phyloP scores from a whole-genome alignment of 2,888 invertebrate species.

The Drosophila emarginata region DNA sequence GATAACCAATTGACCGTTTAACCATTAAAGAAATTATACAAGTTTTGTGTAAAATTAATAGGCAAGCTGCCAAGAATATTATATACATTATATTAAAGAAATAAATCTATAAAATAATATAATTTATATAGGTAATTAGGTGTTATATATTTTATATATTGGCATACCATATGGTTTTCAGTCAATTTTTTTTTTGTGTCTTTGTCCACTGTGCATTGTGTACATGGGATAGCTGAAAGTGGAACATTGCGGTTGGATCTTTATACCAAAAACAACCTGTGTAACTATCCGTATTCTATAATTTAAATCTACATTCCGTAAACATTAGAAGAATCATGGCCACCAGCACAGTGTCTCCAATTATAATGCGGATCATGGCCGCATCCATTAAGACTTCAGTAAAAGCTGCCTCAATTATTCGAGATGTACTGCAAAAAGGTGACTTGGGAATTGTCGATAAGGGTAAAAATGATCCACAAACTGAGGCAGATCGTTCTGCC shows the following conservation, averaged over 20 bases:
- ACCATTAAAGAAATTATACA: not conserved
- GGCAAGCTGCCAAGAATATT: no score
- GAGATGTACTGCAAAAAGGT: slow-evolving; percentile 94
- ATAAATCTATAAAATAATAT: no score
- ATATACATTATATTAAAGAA: no score
- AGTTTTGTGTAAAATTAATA: not conserved
- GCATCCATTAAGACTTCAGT: slow-evolving; percentile 85
- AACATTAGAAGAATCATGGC: slow-evolving; percentile 35
- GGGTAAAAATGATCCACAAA: slow-evolving; percentile 97
- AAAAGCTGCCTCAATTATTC: slow-evolving; percentile 93
- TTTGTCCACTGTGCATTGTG: not conserved
- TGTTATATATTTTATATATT: not conserved
- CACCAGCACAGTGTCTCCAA: slow-evolving; percentile 47
- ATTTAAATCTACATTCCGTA: not conserved
- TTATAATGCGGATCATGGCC: slow-evolving; percentile 81
- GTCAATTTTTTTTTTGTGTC: not conserved
- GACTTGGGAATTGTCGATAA: slow-evolving; percentile 96
- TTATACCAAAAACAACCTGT: not conserved
- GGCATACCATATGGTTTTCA: not conserved
- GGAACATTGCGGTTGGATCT: not conserved
- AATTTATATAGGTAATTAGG: no score
- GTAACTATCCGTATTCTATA: not conserved
- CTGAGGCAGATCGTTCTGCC: slow-evolving; percentile 98
- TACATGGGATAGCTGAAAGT: not conserved
- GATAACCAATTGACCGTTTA: not conserved